These are phyloP conservation scores for Xiphias gladius DNA, from an alignment of 2,113 vertebrate genomes.

Conservation along the genomic window DNA sequence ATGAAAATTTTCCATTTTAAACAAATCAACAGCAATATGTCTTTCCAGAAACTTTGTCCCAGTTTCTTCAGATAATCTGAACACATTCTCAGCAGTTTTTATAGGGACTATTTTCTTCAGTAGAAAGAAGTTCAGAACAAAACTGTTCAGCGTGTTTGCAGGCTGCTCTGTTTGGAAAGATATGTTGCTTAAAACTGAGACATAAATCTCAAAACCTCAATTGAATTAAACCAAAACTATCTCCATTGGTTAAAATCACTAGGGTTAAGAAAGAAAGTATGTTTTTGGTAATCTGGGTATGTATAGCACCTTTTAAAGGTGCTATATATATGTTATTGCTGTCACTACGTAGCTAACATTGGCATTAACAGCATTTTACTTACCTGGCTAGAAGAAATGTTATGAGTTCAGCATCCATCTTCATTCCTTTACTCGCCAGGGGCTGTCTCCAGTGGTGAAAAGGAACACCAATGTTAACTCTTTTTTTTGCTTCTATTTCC, in stretches of 20 bases:
- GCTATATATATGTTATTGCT: no score
- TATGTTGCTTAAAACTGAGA: background rate
- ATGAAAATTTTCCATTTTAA: background rate
- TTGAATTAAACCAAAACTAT: background rate
- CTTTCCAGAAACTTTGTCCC: constrained; percentile 19
- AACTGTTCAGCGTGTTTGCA: background rate
- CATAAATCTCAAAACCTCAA: background rate
- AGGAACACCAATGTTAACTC: no score
- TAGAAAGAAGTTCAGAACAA: constrained; percentile 12
- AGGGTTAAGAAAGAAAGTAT: background rate
- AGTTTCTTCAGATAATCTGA: constrained; percentile 16
- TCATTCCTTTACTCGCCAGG: no score
- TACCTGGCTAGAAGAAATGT: no score
- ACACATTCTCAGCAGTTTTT: background rate
- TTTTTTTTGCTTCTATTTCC: no score
- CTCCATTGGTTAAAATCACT: background rate
- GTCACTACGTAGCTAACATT: no score
- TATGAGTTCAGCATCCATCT: no score
- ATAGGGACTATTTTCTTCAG: background rate
- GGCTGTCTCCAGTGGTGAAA: no score
- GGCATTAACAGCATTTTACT: no score
- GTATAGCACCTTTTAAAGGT: no score
- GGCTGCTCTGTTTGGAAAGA: background rate
- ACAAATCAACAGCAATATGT: constrained; percentile 32
- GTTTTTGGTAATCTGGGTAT: background rate